These are phyloP conservation scores for Hyphantria cunea DNA, from an alignment of 1,140 invertebrate species.

Conservation along the genomic window DNA sequence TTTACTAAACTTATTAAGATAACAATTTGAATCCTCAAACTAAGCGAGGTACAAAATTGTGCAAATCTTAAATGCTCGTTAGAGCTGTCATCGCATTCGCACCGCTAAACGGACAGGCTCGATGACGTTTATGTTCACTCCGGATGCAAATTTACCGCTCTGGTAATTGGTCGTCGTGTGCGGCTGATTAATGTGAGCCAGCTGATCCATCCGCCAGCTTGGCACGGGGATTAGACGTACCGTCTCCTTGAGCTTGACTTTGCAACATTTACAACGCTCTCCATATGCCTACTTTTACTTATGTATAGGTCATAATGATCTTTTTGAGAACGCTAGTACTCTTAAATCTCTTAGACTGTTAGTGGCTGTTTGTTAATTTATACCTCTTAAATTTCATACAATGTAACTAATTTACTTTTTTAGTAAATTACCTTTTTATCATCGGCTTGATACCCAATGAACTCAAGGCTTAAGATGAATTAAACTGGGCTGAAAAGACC, in stretches of 20 bases:
- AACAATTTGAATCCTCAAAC: no score
- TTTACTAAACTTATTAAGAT: no score
- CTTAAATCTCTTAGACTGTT: not conserved
- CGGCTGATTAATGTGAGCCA: constrained; percentile 14
- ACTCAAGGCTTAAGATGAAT: no score
- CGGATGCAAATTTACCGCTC: no score
- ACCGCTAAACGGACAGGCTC: not conserved
- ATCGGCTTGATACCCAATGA: no score
- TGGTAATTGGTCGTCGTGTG: constrained; percentile 10
- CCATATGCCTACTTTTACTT: not conserved
- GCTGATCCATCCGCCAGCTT: constrained; percentile 8
- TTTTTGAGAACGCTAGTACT: not conserved
- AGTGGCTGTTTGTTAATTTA: not conserved
- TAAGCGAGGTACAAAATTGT: no score
- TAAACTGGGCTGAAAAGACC: no score
- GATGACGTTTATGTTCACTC: no score
- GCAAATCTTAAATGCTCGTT: not conserved
- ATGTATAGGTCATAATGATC: not conserved
- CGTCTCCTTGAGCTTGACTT: constrained; percentile 12
- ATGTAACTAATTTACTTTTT: no score
- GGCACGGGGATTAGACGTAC: not conserved
- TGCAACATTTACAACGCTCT: not conserved
- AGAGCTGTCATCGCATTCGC: not conserved
- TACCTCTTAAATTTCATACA: not conserved
- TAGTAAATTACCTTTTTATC: no score